Base-by-base conservation (phyloP, 2,888 invertebrate species). In the Erebia aethiops region DNA sequence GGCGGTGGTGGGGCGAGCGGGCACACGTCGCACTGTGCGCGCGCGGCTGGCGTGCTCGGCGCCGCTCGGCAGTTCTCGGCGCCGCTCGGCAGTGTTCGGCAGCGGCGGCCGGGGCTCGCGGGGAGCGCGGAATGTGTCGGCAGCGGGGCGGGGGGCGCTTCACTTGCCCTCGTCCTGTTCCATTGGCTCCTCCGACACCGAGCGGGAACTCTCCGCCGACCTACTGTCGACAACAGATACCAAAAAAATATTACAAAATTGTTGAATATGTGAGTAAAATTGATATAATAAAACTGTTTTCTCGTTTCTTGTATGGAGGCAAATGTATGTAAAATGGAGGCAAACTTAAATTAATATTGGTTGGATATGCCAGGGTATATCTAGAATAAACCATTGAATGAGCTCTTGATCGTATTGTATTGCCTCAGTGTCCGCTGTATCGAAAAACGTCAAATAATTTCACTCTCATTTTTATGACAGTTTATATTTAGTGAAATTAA, bases 151-250 rank as follows among this genome's bases (percentile, higher is more conserved):
- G 70, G 41, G 73, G 64, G 62, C 54, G 65, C 49, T 87, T 95
- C 95, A 96, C 94, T 96, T 96, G 83, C 94, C 95, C 87, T 97
- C 97, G 90, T 97, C 97, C 90, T 97, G 96, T 87, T 97, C 97
- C 97, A 97, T 97, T 67, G 97, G 97, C 91, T 97, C 97, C 83
- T 96, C 96, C 73, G 96, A 95, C 84, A 94, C 95, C 85, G 96
- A 95, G 79, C 95, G 95, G 81, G 95, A 95, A 86, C 95, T 94
- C 79, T 95, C 95, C 84, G 94, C 90, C 70, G 95, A 95, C 77
- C 92, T 95, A 86, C 57, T 82, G 77, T 67, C 65, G 26, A 21
- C 43, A 18, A 57, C 56, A 10, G 14, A 66, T 9, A 58, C 35
- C 16, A 57, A n/a, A 13, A 26, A 11, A 5, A 35, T 49, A 7